Percentiles rank a stretch among this genome's conserved stretches.
Conservation (phyloP, 2,797 vertebrate genomes). For the Catharus ustulatus region DNA sequence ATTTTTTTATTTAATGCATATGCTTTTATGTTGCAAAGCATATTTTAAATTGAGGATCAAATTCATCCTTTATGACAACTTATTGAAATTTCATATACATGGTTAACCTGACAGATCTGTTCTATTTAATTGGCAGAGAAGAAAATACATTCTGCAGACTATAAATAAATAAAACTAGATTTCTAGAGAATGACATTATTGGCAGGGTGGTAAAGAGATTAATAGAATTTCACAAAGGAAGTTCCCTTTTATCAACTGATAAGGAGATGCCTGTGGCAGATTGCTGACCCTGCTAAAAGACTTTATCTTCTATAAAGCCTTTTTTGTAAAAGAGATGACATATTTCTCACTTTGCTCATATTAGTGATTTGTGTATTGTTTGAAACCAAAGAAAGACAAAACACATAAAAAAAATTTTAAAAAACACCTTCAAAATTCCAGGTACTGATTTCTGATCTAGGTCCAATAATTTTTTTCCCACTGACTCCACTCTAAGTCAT, state of each 20-base stretch:
- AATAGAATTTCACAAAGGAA: conserved; percentile 49
- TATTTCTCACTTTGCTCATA: conserved; percentile 3
- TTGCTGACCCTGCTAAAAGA: conserved; percentile 16
- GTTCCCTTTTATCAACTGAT: conserved; percentile 14
- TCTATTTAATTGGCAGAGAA: conserved; percentile 10
- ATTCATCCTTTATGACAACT: not conserved
- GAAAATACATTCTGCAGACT: not conserved
- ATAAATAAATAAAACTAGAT: not conserved
- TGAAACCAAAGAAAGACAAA: not conserved
- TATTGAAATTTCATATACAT: not conserved
- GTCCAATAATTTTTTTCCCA: not conserved
- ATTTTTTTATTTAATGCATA: not conserved
- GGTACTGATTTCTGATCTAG: not conserved
- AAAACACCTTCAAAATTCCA: not conserved
- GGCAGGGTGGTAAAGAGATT: conserved; percentile 11
- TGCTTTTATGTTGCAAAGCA: not conserved
- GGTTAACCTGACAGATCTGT: not conserved
- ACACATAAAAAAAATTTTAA: not conserved
- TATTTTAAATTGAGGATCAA: not conserved
- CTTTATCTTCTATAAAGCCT: not conserved
- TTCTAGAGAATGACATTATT: conserved; percentile 5
- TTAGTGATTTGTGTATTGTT: not conserved
- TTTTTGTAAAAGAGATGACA: not conserved
- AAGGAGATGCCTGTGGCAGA: not conserved
- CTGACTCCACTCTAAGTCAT: not conserved